These are phyloP conservation scores for Vulpes ferrilata DNA, from an alignment of 2,113 vertebrate species.

Conservation along the genomic window DNA sequence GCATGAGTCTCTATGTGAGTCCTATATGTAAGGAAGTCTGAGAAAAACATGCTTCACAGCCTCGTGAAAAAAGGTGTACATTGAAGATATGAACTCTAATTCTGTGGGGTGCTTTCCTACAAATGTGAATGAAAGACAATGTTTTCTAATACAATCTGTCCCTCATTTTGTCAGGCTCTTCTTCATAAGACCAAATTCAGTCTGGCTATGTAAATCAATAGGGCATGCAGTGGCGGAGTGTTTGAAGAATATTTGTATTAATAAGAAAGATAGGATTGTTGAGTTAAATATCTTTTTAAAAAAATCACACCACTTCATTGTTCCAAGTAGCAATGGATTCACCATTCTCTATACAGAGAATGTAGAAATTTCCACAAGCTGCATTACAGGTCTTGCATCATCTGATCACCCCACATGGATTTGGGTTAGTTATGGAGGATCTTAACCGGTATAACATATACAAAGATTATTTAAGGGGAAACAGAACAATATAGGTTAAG, in stretches of 20 bases:
- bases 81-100: background rate
- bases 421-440: background rate
- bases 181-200: background rate
- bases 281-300: background rate
- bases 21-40: background rate
- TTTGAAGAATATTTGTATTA: background rate
- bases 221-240: background rate
- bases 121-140: background rate
- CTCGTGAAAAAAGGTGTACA: background rate
- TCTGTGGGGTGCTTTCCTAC: background rate
- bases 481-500: background rate
- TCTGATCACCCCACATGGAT: background rate
- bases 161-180: background rate
- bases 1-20: background rate
- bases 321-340: background rate
- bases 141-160: background rate
- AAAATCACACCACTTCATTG: background rate
- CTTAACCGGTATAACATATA: background rate
- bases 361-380: background rate
- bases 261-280: background rate
- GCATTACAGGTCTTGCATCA: background rate
- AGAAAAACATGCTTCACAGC: background rate
- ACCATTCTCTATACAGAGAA: background rate
- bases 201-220: background rate
- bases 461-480: slow-evolving; percentile 16